Evolutionary conservation across 2,888 invertebrate species (phyloP), one percentile per base, ranked within the genome.

Genomic region (Eristalis arbustorum): DNA sequence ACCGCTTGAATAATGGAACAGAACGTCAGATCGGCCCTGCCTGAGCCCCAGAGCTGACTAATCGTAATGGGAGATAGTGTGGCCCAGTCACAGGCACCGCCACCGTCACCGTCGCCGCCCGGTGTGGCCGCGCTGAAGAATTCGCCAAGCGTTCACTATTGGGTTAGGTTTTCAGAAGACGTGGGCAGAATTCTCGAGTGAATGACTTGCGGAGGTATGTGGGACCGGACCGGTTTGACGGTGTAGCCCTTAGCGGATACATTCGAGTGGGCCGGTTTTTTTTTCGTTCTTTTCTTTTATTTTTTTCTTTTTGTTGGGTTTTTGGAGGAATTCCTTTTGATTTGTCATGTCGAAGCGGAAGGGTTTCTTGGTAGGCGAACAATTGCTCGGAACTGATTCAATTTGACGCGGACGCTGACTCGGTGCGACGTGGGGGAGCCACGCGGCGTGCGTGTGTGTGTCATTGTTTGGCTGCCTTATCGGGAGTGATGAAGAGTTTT

Each of bases 101-200:
- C 67, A 59, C 42, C 56, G 31, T 13, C 56, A 37, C n/a, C 25
- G 64, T 6, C n/a, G n/a, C 49, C n/a, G n/a, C 42, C 42, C 42
- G 18, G 18, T n/a, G 8, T n/a, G 18, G 49, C 49, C 2, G 71
- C 14, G 56, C 23, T 31, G 28, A 62, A 67, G 79, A 73, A 73
- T 73, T 79, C 56, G 79, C 72, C 59, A 66, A 42, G 42, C 76
- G 18, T 31, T 69, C 49, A 61, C 61, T 77, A 59, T 72, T 76
- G 76, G 68, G 72, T 76, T 82, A 72, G 75, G 66, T 82, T 61
- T 75, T 28, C 18, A 18, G 25, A 28, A 72, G 72, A 77, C 49
- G 78, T 78, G 78, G 78, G 73, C 63, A 68, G 68, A 42, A 69
- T 73, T 77, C 68, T 68, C 66, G 56, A 75, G 69, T 82, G 71